phyloP scores from a whole-genome alignment of 2,113 vertebrate species.

The Ginglymostoma cirratum region DNA sequence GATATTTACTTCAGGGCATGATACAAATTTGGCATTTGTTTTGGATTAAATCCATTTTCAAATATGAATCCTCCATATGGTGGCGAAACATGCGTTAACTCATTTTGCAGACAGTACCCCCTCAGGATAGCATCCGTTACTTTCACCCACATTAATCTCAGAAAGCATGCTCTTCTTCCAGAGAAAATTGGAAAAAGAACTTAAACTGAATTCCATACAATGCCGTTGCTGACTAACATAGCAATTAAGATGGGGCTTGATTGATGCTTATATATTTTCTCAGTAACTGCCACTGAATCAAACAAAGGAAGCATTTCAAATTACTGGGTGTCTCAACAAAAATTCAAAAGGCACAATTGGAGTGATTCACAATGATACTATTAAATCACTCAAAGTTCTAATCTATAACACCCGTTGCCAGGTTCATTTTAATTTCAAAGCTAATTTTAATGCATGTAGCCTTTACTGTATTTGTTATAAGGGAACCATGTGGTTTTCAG shows the following conservation, averaged over 20 bases:
- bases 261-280: not conserved
- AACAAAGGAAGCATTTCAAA: slow-evolving; percentile 8
- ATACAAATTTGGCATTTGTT: not conserved
- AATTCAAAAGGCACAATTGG: not conserved
- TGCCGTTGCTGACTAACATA: not conserved
- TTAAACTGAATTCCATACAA: not conserved
- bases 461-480: not conserved
- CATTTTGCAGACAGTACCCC: not conserved
- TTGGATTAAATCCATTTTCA: not conserved
- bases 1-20: not conserved
- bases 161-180: not conserved
- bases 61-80: not conserved
- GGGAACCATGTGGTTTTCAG: not conserved
- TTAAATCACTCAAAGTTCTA: not conserved
- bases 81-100: not conserved
- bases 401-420: not conserved
- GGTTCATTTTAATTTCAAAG: slow-evolving; percentile 3
- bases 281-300: not conserved
- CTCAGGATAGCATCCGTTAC: not conserved
- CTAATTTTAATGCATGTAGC: not conserved
- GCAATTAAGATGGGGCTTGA: not conserved
- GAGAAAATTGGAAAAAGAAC: not conserved
- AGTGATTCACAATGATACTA: not conserved
- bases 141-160: not conserved
- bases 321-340: not conserved